Evolutionary conservation across 1,140 invertebrate genomes (phyloP), one percentile per base, ranked within the genome.

Genomic region (Drosophila trapezifrons): DNA sequence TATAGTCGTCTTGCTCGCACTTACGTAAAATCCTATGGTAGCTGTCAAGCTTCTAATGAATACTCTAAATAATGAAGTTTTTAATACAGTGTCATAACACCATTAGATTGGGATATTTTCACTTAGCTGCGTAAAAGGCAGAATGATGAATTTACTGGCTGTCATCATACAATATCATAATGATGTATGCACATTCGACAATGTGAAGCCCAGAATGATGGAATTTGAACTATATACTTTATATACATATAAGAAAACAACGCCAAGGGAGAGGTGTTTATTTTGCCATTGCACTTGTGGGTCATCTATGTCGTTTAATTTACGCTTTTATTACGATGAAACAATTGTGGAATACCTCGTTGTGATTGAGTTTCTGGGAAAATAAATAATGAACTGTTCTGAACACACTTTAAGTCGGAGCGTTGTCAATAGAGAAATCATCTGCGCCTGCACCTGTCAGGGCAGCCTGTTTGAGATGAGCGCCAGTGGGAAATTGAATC

Each of bases 301-400:
- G 83, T 22, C 64, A 71, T 86, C 83, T 37, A 52, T 66, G 67
- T 40, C 72, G 55, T 82, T 86, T 80, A 86, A 83, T 87, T 87
- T 85, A 56, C 72, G 67, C 32, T 62, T 69, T 71, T 78, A 67
- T 69, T 54, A 40, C 59, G 22, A 64, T 81, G 60, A 81, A 86
- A 86, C 83, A 87, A 86, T 87, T 70, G 64, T 42, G 27, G n/a
- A 45, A 65, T 74, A 69, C 49, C 27, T 18, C 12, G n/a, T 63
- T 66, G 18, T 13, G 18, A 37, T 20, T 22, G 42, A 7, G 64
- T 13, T 54, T 54, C 18, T 22, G 32, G 13, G 13, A 18, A 52
- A 9, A 37, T n/a, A 15, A 15, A 6, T 15, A 6, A n/a, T 22
- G 27, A 52, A 56, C 17, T n/a, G n/a, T n/a, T n/a, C n/a, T 10